Conservation (phyloP, 2,113 vertebrate species). For the Heterotilapia buettikoferi region DNA sequence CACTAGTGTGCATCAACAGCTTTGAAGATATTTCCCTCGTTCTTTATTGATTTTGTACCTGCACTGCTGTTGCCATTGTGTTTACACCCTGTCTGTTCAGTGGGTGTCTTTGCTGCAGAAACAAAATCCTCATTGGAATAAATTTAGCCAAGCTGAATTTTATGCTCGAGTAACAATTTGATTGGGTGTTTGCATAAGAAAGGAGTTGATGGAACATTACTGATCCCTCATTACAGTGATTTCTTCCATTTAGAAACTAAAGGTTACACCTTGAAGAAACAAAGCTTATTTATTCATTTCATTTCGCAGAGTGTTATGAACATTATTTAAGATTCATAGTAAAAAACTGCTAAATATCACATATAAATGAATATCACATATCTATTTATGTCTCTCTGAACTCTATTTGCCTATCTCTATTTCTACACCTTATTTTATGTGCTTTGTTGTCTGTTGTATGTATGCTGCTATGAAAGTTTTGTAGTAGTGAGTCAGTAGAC, state of each 20-base stretch:
- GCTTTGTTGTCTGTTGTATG: background rate
- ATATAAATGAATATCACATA: background rate
- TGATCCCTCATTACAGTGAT: background rate
- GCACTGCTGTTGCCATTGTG: background rate
- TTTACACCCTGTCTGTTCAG: background rate
- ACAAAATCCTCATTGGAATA: background rate
- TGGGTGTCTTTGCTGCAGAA: background rate
- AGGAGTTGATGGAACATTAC: background rate
- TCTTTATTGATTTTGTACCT: background rate
- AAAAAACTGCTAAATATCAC: background rate
- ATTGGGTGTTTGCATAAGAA: background rate
- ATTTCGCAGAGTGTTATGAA: background rate
- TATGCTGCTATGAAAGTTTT: background rate
- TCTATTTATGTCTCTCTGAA: background rate
- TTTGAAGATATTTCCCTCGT: background rate
- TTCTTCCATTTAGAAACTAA: background rate
- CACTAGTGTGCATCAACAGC: background rate
- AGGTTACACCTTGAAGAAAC: background rate
- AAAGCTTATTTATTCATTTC: background rate
- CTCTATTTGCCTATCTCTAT: background rate
- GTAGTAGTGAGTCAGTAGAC: background rate
- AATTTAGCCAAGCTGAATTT: background rate
- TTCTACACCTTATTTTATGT: background rate
- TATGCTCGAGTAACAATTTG: background rate
- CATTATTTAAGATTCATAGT: background rate